phyloP scores from a whole-genome alignment of 2,888 invertebrate species.

The Melanargia galathea region DNA sequence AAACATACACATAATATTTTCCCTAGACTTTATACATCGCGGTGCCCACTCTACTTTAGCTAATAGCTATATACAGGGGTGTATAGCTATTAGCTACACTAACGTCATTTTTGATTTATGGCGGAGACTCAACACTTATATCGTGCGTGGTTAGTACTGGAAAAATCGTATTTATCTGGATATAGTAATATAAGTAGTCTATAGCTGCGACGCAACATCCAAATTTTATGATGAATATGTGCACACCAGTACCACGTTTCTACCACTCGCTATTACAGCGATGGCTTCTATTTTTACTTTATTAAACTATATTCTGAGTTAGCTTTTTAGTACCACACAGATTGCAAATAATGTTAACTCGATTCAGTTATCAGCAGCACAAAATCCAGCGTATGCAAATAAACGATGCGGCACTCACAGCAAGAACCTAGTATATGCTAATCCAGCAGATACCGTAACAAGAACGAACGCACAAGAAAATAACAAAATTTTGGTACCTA shows the following conservation, averaged over 20 bases:
- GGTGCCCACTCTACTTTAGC: no score
- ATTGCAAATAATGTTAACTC: conserved; percentile 18
- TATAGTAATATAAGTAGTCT: no score
- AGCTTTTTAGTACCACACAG: not conserved
- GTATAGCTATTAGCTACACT: no score
- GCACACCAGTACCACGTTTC: not conserved
- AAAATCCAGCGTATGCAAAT: conserved; percentile 31
- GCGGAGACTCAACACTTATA: no score
- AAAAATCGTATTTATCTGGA: no score
- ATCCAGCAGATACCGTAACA: conserved; percentile 32
- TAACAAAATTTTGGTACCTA: conserved; percentile 7
- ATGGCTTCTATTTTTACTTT: not conserved
- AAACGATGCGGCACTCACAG: conserved; percentile 24
- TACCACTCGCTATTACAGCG: not conserved
- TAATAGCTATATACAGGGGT: no score
- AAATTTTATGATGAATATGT: not conserved
- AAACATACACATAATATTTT: not conserved
- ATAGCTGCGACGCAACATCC: no score
- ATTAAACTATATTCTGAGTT: not conserved
- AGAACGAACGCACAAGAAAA: conserved; percentile 22
- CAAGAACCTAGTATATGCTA: conserved; percentile 36
- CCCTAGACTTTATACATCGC: no score
- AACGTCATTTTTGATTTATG: no score
- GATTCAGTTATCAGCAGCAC: conserved; percentile 26
- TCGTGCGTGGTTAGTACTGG: no score